Conservation (phyloP, 1,140 invertebrate genomes). For the Musca domestica region DNA sequence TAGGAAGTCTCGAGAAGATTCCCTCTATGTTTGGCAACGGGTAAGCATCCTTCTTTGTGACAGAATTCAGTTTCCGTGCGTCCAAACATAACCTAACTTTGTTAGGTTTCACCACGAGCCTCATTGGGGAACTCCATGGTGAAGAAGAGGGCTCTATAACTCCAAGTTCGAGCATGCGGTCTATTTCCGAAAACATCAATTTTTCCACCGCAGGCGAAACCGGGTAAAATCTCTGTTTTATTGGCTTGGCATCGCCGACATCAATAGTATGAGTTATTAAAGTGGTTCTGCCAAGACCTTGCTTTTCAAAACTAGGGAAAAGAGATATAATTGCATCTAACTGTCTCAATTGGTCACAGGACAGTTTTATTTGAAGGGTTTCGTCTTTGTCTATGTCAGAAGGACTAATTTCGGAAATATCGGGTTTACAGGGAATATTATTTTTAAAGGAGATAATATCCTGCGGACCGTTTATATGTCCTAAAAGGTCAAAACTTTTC, state of each 20-base stretch:
- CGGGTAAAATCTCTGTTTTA: conserved; percentile 28
- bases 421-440: too few species aligned
- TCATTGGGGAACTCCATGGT: conserved; percentile 37
- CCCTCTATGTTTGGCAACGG: conserved; percentile 55
- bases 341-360: too few species aligned
- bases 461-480: too few species aligned
- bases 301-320: conserved; percentile 3
- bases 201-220: conserved; percentile 27
- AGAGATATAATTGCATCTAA: too few species aligned
- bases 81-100: conserved; percentile 46
- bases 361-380: too few species aligned
- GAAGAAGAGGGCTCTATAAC: conserved; percentile 33
- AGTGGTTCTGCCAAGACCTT: conserved; percentile 13
- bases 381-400: too few species aligned
- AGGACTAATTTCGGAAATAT: too few species aligned
- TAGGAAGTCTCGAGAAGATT: conserved; percentile 41
- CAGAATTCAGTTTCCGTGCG: conserved; percentile 41
- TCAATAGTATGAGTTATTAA: conserved; percentile 8
- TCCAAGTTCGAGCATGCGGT: conserved; percentile 26
- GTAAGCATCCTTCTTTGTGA: conserved; percentile 46
- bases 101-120: conserved; percentile 9
- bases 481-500: too few species aligned
- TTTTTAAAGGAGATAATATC: too few species aligned
- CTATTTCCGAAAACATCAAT: conserved; percentile 3
- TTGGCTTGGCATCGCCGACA: background rate